A percentile compares a stretch with the other conserved stretches of the same genome.
phyloP scores from a whole-genome alignment of 2,888 invertebrate species.

The Psylliodes chrysocephalus region DNA sequence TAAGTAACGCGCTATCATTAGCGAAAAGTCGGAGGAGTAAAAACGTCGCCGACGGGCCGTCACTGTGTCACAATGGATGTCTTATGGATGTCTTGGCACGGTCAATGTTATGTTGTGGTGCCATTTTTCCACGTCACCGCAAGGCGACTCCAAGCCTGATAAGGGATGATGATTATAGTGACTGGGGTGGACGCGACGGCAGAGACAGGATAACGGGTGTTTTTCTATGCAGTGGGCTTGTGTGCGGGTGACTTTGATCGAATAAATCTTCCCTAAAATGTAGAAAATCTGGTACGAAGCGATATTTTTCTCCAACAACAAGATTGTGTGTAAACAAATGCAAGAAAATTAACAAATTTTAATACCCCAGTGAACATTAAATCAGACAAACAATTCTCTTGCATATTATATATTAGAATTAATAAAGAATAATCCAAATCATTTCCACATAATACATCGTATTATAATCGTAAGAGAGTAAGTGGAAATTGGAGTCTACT shows the following conservation, averaged over 20 bases:
- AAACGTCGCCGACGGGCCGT: conserved; percentile 47
- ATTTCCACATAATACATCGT: no score
- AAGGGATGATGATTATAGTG: conserved; percentile 51
- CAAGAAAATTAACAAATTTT: no score
- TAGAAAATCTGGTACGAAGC: background rate
- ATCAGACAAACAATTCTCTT: no score
- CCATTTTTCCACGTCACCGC: conserved; percentile 63
- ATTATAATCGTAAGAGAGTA: no score
- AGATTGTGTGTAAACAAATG: no score
- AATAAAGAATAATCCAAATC: no score
- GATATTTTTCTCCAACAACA: no score
- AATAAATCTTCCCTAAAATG: background rate
- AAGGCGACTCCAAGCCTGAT: conserved; percentile 63
- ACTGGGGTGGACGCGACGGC: conserved; percentile 24
- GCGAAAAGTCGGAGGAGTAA: conserved; percentile 34
- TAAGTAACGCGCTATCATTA: conserved; percentile 48
- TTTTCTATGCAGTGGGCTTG: conserved; percentile 4
- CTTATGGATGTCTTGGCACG: conserved; percentile 57
- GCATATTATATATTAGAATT: no score
- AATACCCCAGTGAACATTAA: no score
- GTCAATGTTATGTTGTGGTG: conserved; percentile 63
- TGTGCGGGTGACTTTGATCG: background rate
- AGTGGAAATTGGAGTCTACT: no score
- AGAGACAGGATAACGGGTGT: conserved; percentile 19
- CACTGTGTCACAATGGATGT: conserved; percentile 57